Evolutionary conservation across 1,140 invertebrate genomes (phyloP).

Genomic region (Leptonema lineaticorne): DNA sequence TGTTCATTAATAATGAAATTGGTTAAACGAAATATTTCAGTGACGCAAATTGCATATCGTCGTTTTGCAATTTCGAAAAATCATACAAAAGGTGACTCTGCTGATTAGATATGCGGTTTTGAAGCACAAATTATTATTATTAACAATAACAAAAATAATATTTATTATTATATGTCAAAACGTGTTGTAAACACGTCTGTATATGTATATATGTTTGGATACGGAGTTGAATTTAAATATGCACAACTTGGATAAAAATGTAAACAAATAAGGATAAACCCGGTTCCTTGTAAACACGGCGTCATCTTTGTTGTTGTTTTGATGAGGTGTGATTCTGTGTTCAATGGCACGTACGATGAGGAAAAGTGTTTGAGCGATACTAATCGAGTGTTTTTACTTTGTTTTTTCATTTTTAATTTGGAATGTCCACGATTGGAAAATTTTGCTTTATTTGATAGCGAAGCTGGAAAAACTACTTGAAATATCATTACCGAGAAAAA

Average conservation of each 20-base stretch:
- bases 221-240: too few species aligned
- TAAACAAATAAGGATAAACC: background rate
- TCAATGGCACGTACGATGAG: background rate
- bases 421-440: too few species aligned
- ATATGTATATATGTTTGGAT: too few species aligned
- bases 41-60: slow-evolving; percentile 13
- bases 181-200: too few species aligned
- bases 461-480: too few species aligned
- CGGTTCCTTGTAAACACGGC: background rate
- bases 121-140: background rate
- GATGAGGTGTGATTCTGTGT: background rate
- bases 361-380: background rate
- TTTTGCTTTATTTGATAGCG: too few species aligned
- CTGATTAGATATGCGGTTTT: slow-evolving; percentile 19
- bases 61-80: slow-evolving; percentile 15
- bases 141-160: background rate
- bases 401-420: too few species aligned
- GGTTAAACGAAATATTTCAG: too few species aligned
- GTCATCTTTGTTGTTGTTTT: background rate
- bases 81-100: slow-evolving; percentile 12
- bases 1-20: too few species aligned
- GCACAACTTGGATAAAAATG: too few species aligned
- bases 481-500: too few species aligned
- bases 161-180: too few species aligned
- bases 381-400: background rate